Conservation (phyloP, 2,797 vertebrate species). For the Heterohyrax brucei region DNA sequence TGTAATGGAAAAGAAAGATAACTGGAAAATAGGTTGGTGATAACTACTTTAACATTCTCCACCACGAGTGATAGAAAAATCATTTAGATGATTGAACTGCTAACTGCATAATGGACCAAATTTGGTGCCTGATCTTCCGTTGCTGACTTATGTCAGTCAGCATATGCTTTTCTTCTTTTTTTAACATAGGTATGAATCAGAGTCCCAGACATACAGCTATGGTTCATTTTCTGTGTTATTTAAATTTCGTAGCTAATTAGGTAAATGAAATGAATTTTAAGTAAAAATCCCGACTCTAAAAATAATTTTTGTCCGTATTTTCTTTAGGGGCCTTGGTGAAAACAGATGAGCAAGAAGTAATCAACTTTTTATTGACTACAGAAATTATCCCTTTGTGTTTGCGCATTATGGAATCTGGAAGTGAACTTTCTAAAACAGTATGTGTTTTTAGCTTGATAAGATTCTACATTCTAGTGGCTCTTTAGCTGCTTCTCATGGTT, state of each 20-base stretch:
- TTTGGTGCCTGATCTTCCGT: slow-evolving; percentile 8
- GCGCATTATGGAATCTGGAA: slow-evolving; percentile 99
- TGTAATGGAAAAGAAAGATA: slow-evolving; percentile 17
- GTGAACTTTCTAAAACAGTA: slow-evolving; percentile 99
- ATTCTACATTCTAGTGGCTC: slow-evolving; percentile 50
- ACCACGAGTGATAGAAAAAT: slow-evolving; percentile 14
- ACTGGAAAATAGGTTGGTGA: slow-evolving; percentile 6
- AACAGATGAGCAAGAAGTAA: slow-evolving; percentile 99
- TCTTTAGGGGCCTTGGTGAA: slow-evolving; percentile 97
- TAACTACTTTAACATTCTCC: background rate
- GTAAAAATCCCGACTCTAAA: slow-evolving; percentile 62
- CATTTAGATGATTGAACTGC: slow-evolving; percentile 28
- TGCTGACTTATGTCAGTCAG: background rate
- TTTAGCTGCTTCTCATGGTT: background rate
- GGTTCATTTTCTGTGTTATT: slow-evolving; percentile 35
- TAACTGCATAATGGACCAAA: background rate
- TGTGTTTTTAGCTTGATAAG: slow-evolving; percentile 60
- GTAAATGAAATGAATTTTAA: slow-evolving; percentile 55
- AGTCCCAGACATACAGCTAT: slow-evolving; percentile 53
- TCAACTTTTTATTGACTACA: slow-evolving; percentile 98
- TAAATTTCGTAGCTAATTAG: slow-evolving; percentile 58
- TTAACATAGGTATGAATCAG: background rate
- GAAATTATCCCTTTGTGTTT: slow-evolving; percentile 99
- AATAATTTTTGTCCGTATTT: slow-evolving; percentile 74
- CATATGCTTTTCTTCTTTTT: background rate